Base-by-base conservation (phyloP, 2,888 invertebrate genomes). In the Acanthacorydalis orientalis region DNA sequence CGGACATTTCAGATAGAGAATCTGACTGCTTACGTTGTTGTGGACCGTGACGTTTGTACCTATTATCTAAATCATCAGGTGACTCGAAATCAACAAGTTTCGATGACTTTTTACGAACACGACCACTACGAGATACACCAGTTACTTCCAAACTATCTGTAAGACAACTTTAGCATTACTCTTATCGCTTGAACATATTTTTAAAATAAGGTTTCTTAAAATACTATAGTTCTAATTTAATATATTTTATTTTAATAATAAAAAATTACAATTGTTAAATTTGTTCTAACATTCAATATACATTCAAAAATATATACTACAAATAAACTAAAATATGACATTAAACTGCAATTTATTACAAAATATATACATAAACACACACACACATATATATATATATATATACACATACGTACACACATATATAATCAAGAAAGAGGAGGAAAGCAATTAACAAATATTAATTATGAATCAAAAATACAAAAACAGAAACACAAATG, bases 31-130 rank as follows among this genome's bases (percentile, higher is more conserved):
- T 34, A 23, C 48, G 46, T 23, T 23, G 23, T 23, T 23, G 23
- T 46, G 48, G 56, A 56, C 10, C 53, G 47, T 51, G 68, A 38
- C 69, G 66, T 51, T 68, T 46, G 54, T 70, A 76, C 48, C 73
- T 71, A 23, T 75, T 71, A 53, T 83, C 87, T 45, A 85, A 78
- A 59, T 89, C 91, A 61, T 92, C 93, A 0, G 86, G 84, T 0
- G 88, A 88, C 62, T 89, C 88, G 68, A 92, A 95, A 64, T 92
- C 95, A 67, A 89, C 79, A 40, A 96, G 70, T 63, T 95, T 92
- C 0, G 92, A 91, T 14, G 92, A 93, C 66, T 93, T 95, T 69
- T 95, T 95, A 48, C 93, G 72, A 1, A 93, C 89, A 49, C 91
- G 73, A 16, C 91, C 91, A 56, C 91, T 90, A 49, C 91, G 75